phyloP scores from a whole-genome alignment of 53 echinoderm and acorn worm genomes.

The Apostichopus leukothele region DNA sequence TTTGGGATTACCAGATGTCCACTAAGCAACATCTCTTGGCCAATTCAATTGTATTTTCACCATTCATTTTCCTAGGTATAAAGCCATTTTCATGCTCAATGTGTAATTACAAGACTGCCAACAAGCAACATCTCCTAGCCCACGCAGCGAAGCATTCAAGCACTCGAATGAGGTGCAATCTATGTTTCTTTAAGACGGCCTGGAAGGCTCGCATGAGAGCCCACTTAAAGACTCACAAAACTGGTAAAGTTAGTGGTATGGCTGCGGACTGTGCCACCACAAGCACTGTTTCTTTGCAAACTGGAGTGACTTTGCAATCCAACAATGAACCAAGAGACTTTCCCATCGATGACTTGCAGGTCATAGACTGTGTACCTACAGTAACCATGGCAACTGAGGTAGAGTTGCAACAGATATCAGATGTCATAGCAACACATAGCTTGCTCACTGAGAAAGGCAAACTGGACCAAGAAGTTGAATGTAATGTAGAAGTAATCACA shows the following conservation, averaged over 20 bases:
- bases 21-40: not conserved
- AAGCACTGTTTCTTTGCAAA: not conserved
- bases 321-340: not conserved
- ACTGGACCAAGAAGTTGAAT: not conserved
- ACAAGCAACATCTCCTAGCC: conserved; percentile 89
- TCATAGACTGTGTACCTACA: not conserved
- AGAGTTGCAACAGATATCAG: conserved; percentile 29
- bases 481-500: not conserved
- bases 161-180: conserved; percentile 65
- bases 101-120: conserved; percentile 86
- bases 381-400: conserved; percentile 22
- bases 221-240: conserved; percentile 74
- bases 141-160: conserved; percentile 94
- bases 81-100: conserved; percentile 80
- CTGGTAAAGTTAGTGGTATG: conserved; percentile 44
- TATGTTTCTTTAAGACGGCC: conserved; percentile 76
- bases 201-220: conserved; percentile 71
- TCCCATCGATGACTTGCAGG: not conserved
- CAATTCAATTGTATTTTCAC: not conserved
- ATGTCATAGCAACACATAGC: conserved; percentile 2
- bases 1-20: not conserved
- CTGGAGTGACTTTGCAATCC: not conserved
- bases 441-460: not conserved
- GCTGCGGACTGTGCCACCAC: not conserved
- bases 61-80: conserved; percentile 59